Evolutionary conservation across 2,888 invertebrate species (phyloP).

Genomic region (Eupithecia centaureata): DNA sequence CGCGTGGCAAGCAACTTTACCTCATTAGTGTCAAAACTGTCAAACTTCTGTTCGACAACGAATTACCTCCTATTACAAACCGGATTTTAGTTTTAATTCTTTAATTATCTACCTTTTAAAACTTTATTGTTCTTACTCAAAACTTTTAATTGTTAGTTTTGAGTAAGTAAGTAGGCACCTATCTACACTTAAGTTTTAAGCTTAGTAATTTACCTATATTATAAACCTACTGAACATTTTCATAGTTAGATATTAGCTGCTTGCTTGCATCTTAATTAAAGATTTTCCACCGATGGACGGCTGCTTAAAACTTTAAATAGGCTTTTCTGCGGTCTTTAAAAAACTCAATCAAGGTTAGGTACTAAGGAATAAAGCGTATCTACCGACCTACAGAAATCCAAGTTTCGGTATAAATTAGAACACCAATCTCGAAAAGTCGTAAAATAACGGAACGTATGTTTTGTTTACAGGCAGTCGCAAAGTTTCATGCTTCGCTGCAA

Average conservation of each 20-base stretch:
- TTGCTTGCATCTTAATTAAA: not conserved
- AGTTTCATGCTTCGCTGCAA: slow-evolving; percentile 13
- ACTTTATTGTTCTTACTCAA: too few relatives aligned
- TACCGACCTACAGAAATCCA: not conserved
- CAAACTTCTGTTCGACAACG: slow-evolving; percentile 51
- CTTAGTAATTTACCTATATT: not conserved
- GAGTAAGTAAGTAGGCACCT: too few relatives aligned
- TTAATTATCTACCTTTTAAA: not conserved
- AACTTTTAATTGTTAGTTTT: too few relatives aligned
- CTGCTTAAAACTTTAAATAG: not conserved
- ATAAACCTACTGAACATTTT: not conserved
- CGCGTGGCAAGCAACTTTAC: slow-evolving; percentile 58
- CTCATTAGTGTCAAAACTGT: slow-evolving; percentile 65
- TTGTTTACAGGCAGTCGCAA: slow-evolving; percentile 8
- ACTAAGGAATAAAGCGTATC: not conserved
- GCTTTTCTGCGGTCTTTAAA: not conserved
- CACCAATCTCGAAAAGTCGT: not conserved
- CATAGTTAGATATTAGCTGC: not conserved
- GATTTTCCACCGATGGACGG: too few relatives aligned
- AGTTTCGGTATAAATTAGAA: not conserved
- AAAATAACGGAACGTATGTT: slow-evolving; percentile 3
- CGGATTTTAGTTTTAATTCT: slow-evolving; percentile 41
- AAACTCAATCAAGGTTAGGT: not conserved
- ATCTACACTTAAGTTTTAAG: not conserved
- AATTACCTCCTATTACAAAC: slow-evolving; percentile 57